Base-by-base conservation (phyloP, 2,888 invertebrate species). In the Drosophila greeni region DNA sequence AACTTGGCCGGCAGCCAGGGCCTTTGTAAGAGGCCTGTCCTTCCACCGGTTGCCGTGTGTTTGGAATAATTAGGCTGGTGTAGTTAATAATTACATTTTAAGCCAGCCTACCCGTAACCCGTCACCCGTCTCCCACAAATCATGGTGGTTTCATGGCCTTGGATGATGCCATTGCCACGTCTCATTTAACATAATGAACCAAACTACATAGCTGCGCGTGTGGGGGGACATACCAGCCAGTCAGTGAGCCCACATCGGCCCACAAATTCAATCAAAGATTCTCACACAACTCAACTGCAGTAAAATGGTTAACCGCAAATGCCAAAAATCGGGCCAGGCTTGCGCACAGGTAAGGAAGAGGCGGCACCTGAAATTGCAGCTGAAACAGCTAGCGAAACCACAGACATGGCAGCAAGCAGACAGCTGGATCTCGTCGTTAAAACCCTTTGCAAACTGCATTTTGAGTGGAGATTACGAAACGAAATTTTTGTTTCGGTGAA, bases 241-340 rank as follows among this genome's bases (percentile, higher is more conserved):
- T n/a, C 23, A 43, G 7, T 16, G 16, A 26, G 26, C 11, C 26
- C n/a, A n/a, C n/a, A 14, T 12, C 8, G 31, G 14, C 31, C 45
- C 45, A 47, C 57, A 58, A 66, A 66, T 69, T 68, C 69, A 67
- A 67, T 67, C 66, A 67, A 60, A 60, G 48, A 49, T 54, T 67
- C 61, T 53, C 60, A 45, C 65, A 68, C 55, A 64, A 37, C 49
- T 64, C 65, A 57, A 54, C 61, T 69, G 57, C 47, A 54, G 54
- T 64, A 39, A 66, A 78, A 73, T 82, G 56, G 40, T 49, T 65
- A 45, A 24, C 74, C 72, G 40, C 79, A 66, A 75, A 58, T 53
- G 52, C 70, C 74, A 56, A 66, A 66, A 59, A 53, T 61, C 47
- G 54, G 57, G 64, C 42, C 54, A 61, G 60, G 29, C 23, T 62